Base-by-base conservation (phyloP, 2,888 invertebrate species). In the Plutella xylostella region DNA sequence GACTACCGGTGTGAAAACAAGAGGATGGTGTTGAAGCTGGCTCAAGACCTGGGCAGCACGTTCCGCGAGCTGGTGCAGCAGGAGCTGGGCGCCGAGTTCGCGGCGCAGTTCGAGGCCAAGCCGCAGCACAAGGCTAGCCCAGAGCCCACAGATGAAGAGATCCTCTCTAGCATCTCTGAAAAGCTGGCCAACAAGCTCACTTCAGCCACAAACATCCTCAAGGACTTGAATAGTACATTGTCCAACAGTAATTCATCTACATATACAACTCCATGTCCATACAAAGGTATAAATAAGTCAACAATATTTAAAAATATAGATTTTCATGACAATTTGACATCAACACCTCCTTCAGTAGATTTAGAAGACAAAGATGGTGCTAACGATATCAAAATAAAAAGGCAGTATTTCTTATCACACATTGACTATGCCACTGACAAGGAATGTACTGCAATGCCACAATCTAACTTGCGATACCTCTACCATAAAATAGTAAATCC, bases 321-420 rank as follows among this genome's bases (percentile, higher is more conserved):
- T n/a, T 7, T 33, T 15, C 33, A 14, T 33, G 33, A n/a, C 33
- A 14, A 11, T 37, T 37, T 19, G 17, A 19, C 37, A 37, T 19
- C 4, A 19, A 18, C 6, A 20, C 34, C 7, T 19, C 33, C 9
- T 11, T 33, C n/a, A n/a, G n/a, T n/a, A n/a, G 14, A 2, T 11
- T 3, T 3, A 3, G 33, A 40, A 25, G 34, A 34, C 34, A 25
- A 34, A 22, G 49, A 44, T 22, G 64, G 67, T 42, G 74, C 74
- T 45, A 82, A 82, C 60, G 80, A 83, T 55, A 70, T 85, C 45
- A 84, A 84, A 65, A 72, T 85, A 4, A 83, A 83, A 55, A 68
- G 82, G 50, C 80, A 78, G 55, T 84, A 84, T 58, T 85, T 75
- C 50, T 60, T 85, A 39, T 68, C 82, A 15, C 69, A 78, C 51